These are phyloP conservation scores for Nasonovia ribisnigri DNA, from an alignment of 2,888 invertebrate genomes.

Conservation along the genomic window DNA sequence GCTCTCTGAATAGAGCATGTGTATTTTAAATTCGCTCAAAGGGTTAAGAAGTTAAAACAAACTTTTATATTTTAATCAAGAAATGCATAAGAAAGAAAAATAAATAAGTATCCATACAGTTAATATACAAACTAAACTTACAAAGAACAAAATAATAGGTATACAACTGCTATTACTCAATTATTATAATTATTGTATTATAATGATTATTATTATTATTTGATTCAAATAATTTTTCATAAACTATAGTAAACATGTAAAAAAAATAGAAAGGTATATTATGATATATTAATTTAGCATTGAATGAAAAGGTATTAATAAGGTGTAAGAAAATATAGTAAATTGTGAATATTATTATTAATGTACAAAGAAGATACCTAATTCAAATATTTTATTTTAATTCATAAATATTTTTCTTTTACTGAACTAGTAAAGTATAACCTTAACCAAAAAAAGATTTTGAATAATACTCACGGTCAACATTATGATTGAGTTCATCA, in stretches of 20 bases:
- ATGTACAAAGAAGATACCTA: neutral
- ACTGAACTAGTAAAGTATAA: neutral
- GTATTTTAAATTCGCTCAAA: no score
- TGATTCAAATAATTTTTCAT: neutral
- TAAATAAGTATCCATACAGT: neutral
- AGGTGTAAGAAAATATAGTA: neutral
- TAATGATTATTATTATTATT: no score
- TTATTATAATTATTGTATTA: neutral
- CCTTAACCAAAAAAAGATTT: neutral
- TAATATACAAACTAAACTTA: neutral
- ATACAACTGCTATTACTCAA: neutral
- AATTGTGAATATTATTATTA: neutral
- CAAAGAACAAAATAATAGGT: neutral
- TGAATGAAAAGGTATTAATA: neutral
- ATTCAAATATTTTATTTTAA: neutral
- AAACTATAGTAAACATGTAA: neutral
- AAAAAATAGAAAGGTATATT: neutral
- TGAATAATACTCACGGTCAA: slow-evolving; percentile 25
- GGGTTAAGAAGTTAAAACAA: no score
- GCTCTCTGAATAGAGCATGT: no score
- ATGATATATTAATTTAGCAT: neutral
- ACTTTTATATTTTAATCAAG: no score
- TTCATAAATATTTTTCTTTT: neutral
- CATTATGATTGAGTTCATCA: neutral
- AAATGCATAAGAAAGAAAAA: neutral